These are phyloP conservation scores for Lucinisca nassula DNA, from an alignment of 2,888 invertebrate species.

Conservation along the genomic window DNA sequence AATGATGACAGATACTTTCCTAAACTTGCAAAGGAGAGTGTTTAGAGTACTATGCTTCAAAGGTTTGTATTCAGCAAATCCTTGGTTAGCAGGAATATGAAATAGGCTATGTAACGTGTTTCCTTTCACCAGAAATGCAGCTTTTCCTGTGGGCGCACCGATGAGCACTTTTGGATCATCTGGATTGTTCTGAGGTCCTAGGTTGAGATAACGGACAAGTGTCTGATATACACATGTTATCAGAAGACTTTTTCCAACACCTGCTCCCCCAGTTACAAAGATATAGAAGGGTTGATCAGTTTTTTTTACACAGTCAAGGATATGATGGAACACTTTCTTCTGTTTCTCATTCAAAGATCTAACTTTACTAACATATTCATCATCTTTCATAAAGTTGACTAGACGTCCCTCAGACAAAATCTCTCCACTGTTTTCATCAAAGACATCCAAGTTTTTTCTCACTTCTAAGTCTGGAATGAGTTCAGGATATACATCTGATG, in stretches of 20 bases:
- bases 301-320: slow-evolving; percentile 31
- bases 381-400: not conserved
- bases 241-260: slow-evolving; percentile 51
- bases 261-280: slow-evolving; percentile 51
- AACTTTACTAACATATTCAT: slow-evolving; percentile 7
- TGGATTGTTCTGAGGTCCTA: slow-evolving; percentile 12
- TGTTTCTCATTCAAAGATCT: slow-evolving; percentile 22
- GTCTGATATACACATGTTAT: slow-evolving; percentile 33
- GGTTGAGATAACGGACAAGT: not conserved
- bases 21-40: slow-evolving; percentile 29
- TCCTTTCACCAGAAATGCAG: slow-evolving; percentile 55
- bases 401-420: not conserved
- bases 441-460: not conserved
- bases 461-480: not conserved
- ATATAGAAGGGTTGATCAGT: slow-evolving; percentile 18
- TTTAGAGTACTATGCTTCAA: slow-evolving; percentile 20
- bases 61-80: slow-evolving; percentile 36
- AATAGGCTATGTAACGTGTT: slow-evolving; percentile 49
- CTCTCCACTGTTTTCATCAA: not conserved
- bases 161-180: slow-evolving; percentile 41
- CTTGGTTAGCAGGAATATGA: slow-evolving; percentile 55
- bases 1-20: not conserved
- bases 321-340: slow-evolving; percentile 24
- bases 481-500: not conserved
- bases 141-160: slow-evolving; percentile 65